Conservation (phyloP, 2,797 vertebrate species). For the Ibycter americanus region DNA sequence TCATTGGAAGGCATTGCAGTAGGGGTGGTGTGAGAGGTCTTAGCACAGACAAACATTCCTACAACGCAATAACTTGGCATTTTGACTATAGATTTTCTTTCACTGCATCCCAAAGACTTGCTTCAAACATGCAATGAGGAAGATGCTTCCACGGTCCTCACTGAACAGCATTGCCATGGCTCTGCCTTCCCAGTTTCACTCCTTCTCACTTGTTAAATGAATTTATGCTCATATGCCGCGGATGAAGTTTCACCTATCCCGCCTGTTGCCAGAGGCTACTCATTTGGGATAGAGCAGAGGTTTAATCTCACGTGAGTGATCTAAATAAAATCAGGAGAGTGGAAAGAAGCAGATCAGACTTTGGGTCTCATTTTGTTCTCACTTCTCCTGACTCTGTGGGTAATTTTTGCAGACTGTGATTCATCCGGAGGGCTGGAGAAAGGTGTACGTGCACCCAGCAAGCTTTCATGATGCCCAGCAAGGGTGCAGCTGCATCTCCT, state of each 20-base stretch:
- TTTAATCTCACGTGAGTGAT: neutral
- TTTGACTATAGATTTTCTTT: neutral
- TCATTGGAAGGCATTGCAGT: neutral
- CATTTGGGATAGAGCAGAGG: neutral
- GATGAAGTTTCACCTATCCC: neutral
- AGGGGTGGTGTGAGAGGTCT: neutral
- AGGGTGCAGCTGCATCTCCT: neutral
- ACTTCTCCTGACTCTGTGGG: neutral
- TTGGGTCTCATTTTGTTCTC: neutral
- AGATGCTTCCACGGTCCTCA: neutral
- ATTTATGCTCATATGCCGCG: neutral
- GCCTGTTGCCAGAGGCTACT: neutral
- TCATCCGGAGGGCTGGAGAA: neutral
- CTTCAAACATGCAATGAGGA: neutral
- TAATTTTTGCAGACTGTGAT: neutral
- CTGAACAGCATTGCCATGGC: neutral
- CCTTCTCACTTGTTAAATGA: neutral
- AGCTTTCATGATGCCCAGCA: neutral
- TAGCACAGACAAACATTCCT: neutral
- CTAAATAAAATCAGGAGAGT: neutral
- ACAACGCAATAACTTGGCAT: neutral
- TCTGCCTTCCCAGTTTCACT: neutral
- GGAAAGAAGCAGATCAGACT: neutral
- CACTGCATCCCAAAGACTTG: neutral
- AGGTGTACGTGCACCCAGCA: rapidly evolving